Percentiles rank a stretch among this genome's conserved stretches.
phyloP scores from a whole-genome alignment of 1,140 invertebrate species.

The Episyrphus balteatus region DNA sequence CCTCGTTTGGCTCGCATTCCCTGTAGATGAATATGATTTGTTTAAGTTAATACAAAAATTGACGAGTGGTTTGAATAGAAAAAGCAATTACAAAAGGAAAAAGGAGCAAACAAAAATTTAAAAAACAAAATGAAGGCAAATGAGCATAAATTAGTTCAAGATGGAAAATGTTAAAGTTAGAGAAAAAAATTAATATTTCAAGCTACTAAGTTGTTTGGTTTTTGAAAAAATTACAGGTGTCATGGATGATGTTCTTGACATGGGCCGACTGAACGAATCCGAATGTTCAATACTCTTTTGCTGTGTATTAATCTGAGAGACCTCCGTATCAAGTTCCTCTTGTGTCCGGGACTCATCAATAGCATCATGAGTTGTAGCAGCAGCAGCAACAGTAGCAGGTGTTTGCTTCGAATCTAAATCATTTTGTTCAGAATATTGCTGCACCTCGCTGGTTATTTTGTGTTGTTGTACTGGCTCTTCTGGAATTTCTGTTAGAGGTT shows the following conservation, averaged over 20 bases:
- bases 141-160: neutral
- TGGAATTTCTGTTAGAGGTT: neutral
- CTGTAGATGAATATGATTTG: slow-evolving; percentile 9
- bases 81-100: neutral
- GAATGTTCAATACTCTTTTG: slow-evolving; percentile 25
- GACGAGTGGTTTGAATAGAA: too few species aligned
- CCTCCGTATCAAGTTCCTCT: slow-evolving; percentile 36
- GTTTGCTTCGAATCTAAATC: slow-evolving; percentile 1
- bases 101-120: neutral
- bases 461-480: neutral
- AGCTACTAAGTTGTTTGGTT: neutral
- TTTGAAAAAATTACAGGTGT: slow-evolving; percentile 33
- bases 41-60: too few species aligned
- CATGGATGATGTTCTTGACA: slow-evolving; percentile 38
- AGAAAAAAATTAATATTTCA: neutral
- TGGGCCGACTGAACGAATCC: slow-evolving; percentile 35
- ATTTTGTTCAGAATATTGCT: slow-evolving; percentile 3
- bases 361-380: neutral
- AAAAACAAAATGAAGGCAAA: neutral
- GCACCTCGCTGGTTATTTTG: slow-evolving; percentile 4
- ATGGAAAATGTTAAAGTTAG: neutral
- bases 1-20: slow-evolving; percentile 58
- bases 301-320: slow-evolving; percentile 37
- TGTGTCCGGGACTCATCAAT: slow-evolving; percentile 27
- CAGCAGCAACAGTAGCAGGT: slow-evolving; percentile 7